Evolutionary conservation across 2,888 invertebrate genomes (phyloP), one percentile per base, ranked within the genome.

Genomic region (Eucriotettix oculatus): DNA sequence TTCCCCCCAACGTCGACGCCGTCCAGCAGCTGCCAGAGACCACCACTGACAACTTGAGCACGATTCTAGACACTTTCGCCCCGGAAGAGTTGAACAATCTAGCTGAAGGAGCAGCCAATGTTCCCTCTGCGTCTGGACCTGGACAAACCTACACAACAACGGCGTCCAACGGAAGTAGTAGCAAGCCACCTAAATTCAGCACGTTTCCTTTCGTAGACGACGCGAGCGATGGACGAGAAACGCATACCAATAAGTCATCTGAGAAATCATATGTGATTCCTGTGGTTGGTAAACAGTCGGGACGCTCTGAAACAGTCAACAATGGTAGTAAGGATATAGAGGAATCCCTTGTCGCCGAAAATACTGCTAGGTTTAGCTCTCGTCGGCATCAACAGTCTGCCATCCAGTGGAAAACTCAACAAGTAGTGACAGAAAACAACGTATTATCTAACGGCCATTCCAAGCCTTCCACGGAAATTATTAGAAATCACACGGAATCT

Each of bases 61-160:
- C 52, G 16, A 64, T 67, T 9, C 67, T 71, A 57, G 72, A 71
- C 58, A 71, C 71, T 1, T 67, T 67, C 59, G 60, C 62, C 16
- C 67, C 67, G 65, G 73, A 54, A 72, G 76, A 61, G 64, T 67
- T 60, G 62, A 71, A 60, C 72, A 76, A 67, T 60, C 63, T 68
- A 42, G 67, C 66, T 42, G 60, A 62, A 41, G n/a, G 48, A 1
- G n/a, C 48, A 5, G 12, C 48, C 48, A 14, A 14, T 5, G 5
- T 14, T 12, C 12, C 12, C 9, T 48, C 48, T 5, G 14, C 12
- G n/a, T n/a, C 48, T 14, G 12, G 14, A 48, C 48, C 12, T 14
- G 12, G n/a, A 5, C 48, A 48, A n/a, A n/a, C 48, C 12, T 14
- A n/a, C n/a, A 48, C 48, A 48, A 14, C n/a, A 12, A 48, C 48